These are phyloP conservation scores for Drosophila mimica DNA, from an alignment of 2,888 invertebrate species.

Conservation along the genomic window DNA sequence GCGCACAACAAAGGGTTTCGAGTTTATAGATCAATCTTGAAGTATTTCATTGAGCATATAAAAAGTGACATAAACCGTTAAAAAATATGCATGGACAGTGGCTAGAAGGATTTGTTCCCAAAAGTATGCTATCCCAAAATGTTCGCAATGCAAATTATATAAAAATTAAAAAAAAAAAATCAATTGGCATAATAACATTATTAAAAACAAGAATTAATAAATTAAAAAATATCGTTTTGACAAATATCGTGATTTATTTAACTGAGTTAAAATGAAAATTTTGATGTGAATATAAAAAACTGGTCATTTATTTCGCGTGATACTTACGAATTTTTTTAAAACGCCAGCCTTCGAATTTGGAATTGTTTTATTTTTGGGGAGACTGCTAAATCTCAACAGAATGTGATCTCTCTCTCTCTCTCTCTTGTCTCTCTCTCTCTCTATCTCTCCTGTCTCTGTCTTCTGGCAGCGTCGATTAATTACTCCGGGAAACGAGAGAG, in stretches of 20 bases:
- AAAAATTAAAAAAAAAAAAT: neutral
- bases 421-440: constrained; percentile 21
- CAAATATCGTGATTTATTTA: neutral
- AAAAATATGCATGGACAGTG: neutral
- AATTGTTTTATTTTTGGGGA: neutral
- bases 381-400: neutral
- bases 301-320: neutral
- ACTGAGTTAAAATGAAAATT: neutral
- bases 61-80: neutral
- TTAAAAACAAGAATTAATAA: neutral
- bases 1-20: neutral
- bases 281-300: neutral
- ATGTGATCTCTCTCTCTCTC: neutral
- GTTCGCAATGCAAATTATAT: neutral
- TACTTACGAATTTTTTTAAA: neutral
- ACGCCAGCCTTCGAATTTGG: neutral
- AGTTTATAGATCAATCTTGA: neutral
- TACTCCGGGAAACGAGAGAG: constrained; percentile 49
- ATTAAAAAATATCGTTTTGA: neutral
- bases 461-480: constrained; percentile 69
- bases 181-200: neutral
- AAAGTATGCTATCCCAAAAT: constrained; percentile 48
- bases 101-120: constrained; percentile 16
- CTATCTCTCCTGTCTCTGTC: neutral
- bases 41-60: neutral